Evolutionary conservation across 1,140 invertebrate species (phyloP).

Genomic region (Pseudomyrmex flavicornis): DNA sequence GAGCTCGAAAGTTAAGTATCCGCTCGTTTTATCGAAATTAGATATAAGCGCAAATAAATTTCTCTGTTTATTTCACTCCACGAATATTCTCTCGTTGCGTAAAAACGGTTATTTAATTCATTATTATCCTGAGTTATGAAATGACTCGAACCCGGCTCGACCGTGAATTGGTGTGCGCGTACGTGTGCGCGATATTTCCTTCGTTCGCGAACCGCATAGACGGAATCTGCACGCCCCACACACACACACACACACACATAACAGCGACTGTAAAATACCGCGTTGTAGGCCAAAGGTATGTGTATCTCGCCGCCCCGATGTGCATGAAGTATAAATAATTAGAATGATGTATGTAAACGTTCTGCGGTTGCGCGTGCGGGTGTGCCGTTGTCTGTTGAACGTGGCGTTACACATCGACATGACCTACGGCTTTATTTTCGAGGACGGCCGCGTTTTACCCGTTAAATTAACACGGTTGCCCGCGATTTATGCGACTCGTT

Average conservation of each 20-base stretch:
- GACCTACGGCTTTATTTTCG: constrained; percentile 79
- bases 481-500: constrained; percentile 78
- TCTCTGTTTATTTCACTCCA: background rate
- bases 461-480: constrained; percentile 77
- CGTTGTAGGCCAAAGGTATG: constrained; percentile 64
- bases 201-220: constrained; percentile 15
- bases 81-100: background rate
- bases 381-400: constrained; percentile 46
- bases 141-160: background rate
- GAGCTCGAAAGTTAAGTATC: constrained; percentile 30
- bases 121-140: constrained; percentile 26
- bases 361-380: constrained; percentile 69
- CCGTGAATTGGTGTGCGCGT: background rate
- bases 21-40: constrained; percentile 25
- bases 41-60: background rate
- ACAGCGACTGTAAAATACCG: constrained; percentile 74
- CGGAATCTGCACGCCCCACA: constrained; percentile 33
- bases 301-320: constrained; percentile 43
- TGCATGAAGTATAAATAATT: constrained; percentile 83
- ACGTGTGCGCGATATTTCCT: constrained; percentile 54
- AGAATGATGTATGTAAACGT: constrained; percentile 78
- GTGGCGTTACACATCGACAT: constrained; percentile 76
- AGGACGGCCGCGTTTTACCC: constrained; percentile 76
- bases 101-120: background rate
- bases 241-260: background rate